Percentiles rank a stretch among this genome's conserved stretches.
phyloP scores from a whole-genome alignment of 2,888 invertebrate genomes.

The Teinopalpus imperialis region DNA sequence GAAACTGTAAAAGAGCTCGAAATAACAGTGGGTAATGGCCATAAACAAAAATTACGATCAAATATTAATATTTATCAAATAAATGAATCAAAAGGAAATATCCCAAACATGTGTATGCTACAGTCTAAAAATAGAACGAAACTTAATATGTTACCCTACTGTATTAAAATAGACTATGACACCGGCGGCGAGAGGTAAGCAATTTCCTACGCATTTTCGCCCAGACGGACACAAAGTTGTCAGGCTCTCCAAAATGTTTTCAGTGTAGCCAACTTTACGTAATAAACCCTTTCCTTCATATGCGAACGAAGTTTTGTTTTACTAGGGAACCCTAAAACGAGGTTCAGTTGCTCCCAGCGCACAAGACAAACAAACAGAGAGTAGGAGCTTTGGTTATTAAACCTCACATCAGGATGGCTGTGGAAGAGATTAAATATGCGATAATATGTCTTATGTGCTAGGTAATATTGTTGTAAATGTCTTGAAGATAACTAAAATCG shows the following conservation, averaged over 20 bases:
- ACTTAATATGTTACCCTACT: background rate
- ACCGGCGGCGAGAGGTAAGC: background rate
- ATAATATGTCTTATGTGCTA: conserved; percentile 7
- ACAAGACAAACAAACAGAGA: conserved; percentile 26
- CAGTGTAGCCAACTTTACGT: conserved; percentile 36
- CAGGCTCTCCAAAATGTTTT: conserved; percentile 35
- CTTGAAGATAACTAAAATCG: background rate
- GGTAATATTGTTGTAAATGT: background rate
- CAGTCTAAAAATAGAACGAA: too few relatives aligned
- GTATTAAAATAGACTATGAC: conserved; percentile 1
- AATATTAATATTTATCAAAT: too few relatives aligned
- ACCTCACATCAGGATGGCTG: conserved; percentile 18
- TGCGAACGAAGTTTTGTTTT: conserved; percentile 27
- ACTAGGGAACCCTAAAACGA: conserved; percentile 29
- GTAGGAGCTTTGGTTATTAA: conserved; percentile 25
- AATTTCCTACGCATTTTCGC: conserved; percentile 27
- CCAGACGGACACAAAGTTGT: conserved; percentile 34
- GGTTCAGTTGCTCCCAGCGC: conserved; percentile 13
- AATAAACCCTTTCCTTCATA: conserved; percentile 42
- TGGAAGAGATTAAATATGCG: conserved; percentile 4
- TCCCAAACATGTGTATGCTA: too few relatives aligned
- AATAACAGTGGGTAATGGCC: too few relatives aligned
- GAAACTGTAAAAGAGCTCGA: too few relatives aligned
- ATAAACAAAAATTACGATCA: too few relatives aligned
- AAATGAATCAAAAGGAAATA: too few relatives aligned